Percentiles rank a stretch among this genome's conserved stretches.
Evolutionary conservation across 2,113 vertebrate species (phyloP).

Genomic region (Eurystomus gularis): DNA sequence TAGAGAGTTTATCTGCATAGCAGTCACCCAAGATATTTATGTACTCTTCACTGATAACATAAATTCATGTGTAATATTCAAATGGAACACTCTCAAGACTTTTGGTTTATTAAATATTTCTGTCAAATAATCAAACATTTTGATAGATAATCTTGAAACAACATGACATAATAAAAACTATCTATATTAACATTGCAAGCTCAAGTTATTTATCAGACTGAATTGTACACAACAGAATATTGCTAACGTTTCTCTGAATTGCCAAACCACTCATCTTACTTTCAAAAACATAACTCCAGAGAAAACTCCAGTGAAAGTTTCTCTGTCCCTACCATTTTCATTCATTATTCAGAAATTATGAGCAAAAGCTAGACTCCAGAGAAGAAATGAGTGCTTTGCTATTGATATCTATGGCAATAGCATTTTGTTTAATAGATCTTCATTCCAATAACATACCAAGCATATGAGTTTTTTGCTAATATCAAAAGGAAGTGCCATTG

Average conservation of each 20-base stretch:
- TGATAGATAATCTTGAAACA: neutral
- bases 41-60: neutral
- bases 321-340: neutral
- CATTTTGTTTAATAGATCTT: neutral
- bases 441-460: neutral
- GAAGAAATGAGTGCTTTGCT: neutral
- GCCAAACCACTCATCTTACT: neutral
- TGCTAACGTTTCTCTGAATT: neutral
- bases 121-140: neutral
- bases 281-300: neutral
- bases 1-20: neutral
- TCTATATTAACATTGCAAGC: neutral
- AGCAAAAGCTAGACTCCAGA: neutral
- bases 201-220: neutral
- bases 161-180: neutral
- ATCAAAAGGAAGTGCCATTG: neutral
- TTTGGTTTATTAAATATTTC: neutral
- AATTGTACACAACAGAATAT: neutral
- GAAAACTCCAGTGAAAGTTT: neutral
- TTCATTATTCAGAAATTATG: neutral
- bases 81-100: neutral
- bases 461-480: neutral
- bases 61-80: neutral
- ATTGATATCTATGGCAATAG: neutral
- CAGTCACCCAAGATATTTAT: neutral